Evolutionary conservation across 2,888 invertebrate genomes (phyloP), one percentile per base, ranked within the genome.

Genomic region (Dione juno): DNA sequence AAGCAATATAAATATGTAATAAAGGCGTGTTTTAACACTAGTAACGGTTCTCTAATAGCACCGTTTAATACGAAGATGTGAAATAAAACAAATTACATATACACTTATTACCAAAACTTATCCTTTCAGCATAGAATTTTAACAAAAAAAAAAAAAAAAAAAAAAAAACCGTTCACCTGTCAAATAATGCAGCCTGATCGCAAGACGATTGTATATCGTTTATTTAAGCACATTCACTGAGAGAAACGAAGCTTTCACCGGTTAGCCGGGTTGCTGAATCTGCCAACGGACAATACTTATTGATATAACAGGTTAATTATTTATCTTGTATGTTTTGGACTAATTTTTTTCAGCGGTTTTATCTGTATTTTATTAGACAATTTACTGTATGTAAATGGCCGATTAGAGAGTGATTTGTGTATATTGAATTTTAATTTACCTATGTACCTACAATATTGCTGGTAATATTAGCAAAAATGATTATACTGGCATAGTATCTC

Each of bases 191-290:
- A 35, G 13, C 61, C 67, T 10, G 52, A 61, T 67, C 43, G 61
- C 61, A 61, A 35, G 43, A 53, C 41, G n/a, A 10, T 67, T 21
- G 19, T 67, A 14, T 13, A 50, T 52, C 59, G 67, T 52, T 67
- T 67, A 50, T 67, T 67, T 53, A 61, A 67, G 67, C 43, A 53
- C 59, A 67, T 67, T 61, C 61, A 67, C 67, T 61, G 28, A 67
- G 41, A 52, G 67, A 67, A 52, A 61, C 40, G 52, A 13, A 65
- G 72, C 72, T 72, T 72, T 72, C 72, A 72, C 72, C 63, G 45
- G 48, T 40, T 69, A 50, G 28, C 54, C 57, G 54, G 13, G 61
- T 3, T 61, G 61, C 61, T 28, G 59, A 59, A 59, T 59, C 43
- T 61, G 61, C 45, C 45, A 40, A 19, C 37, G 63, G 40, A 69